Base-by-base conservation (phyloP, 2,888 invertebrate genomes). In the Tiliacea aurago region DNA sequence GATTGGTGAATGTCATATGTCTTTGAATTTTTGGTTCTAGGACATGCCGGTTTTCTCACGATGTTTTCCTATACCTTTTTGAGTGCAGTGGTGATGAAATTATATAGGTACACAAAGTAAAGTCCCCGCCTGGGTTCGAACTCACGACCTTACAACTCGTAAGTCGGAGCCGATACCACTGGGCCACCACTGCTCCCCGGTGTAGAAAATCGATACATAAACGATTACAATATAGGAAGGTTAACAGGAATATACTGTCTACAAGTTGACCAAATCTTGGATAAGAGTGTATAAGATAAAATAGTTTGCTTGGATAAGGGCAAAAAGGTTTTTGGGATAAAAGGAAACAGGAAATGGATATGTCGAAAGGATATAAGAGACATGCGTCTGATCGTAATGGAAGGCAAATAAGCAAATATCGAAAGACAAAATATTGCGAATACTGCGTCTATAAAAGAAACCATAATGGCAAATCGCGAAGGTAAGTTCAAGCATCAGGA, bases 291-390 rank as follows among this genome's bases (percentile, higher is more conserved):
- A 47, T n/a, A 28, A 49, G 49, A 76, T 45, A 68, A 51, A 55
- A 76, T 20, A 68, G 56, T 67, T 76, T 51, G 28, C 49, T 45
- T 45, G 47, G 13, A 72, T 7, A 15, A 77, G 43, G 49, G 13
- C 9, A 13, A 37, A 76, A 77, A 37, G n/a, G 23, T 33, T 69
- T 41, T 37, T 33, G 43, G 55, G 23, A 62, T 61, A n/a, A 47
- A 61, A 55, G 47, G 33, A 49, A 62, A 78, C 61, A 59, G 51
- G 77, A 77, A 76, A 68, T 77, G 51, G n/a, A 59, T 51, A 68
- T 28, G 45, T 51, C 10, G 9, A n/a, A 23, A 37, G 51, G 58
- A 69, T 69, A 59, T 23, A 45, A 28, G 28, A 69, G 18, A 55
- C 33, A 62, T 43, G 10, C 4, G 11, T 51, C 33, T 20, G 45